Evolutionary conservation across 1,140 invertebrate species (phyloP), one percentile per base, ranked within the genome.

Genomic region (Harpegnathos saltator): DNA sequence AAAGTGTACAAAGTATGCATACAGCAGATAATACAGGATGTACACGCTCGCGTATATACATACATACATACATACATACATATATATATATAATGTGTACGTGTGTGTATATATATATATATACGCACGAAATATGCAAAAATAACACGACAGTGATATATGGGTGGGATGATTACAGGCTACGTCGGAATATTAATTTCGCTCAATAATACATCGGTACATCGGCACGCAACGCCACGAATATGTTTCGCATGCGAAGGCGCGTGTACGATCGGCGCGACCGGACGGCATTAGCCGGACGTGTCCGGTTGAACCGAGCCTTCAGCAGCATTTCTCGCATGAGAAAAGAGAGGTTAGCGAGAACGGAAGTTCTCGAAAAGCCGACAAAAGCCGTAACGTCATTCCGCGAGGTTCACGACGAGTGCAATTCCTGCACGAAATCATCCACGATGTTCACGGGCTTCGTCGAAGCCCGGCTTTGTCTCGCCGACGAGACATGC

Each of bases 51-150:
- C 11, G 7, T 22, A 52, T 54, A 63, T 9, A 33, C 33, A 3
- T 22, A 22, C 5, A 50, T 50, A 4, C 33, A n/a, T n/a, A 9
- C 14, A 4, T 26, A 62, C 15, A 75, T 24, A 48, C 7, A 14
- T 0, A 62, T n/a, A 62, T 14, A 61, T 17, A 19, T 44, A 15
- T 59, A 73, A 58, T 33, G 22, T 15, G 5, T 62, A 9, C 4
- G 17, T n/a, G 29, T 15, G 7, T 71, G 74, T 71, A 66, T 82
- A 48, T 58, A 71, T 15, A 22, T 80, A 86, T 74, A 62, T 78
- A 62, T 78, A n/a, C 1, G 24, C 12, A 26, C 24, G 52, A 59
- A 29, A 17, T 56, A 68, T 33, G 9, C 65, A 54, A 56, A 82
- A 62, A 33, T 48, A 80, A 58, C 4, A 14, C 1, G 24, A 17